Conservation (phyloP, 2,797 vertebrate species). For the Sebastes nivosus region DNA sequence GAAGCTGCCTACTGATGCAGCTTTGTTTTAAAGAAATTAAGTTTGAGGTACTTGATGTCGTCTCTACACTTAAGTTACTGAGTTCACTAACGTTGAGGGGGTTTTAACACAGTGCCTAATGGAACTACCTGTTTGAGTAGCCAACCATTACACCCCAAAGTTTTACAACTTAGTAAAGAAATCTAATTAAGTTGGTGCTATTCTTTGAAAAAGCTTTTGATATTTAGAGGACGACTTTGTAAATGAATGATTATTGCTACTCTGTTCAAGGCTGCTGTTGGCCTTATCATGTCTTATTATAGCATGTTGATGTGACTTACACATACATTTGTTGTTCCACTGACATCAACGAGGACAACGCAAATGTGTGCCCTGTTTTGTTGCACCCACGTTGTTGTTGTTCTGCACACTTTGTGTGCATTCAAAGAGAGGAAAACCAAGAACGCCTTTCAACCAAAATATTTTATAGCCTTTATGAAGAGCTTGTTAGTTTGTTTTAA, state of each 20-base stretch:
- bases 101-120: constrained; percentile 75
- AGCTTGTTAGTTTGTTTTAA: constrained; percentile 55
- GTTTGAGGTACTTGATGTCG: constrained; percentile 25
- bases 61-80: constrained; percentile 60
- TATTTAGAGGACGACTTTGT: constrained; percentile 31
- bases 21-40: constrained; percentile 36
- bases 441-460: constrained; percentile 69
- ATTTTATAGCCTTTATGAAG: constrained; percentile 53
- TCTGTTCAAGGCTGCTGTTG: constrained; percentile 41
- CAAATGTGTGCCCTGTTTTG: constrained; percentile 25
- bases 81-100: constrained; percentile 45
- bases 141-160: constrained; percentile 48
- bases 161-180: constrained; percentile 42
- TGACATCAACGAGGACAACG: not conserved
- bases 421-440: constrained; percentile 36
- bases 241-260: constrained; percentile 38
- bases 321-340: constrained; percentile 1
- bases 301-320: constrained; percentile 51
- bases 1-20: constrained; percentile 33
- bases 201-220: constrained; percentile 46
- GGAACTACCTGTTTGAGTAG: constrained; percentile 45
- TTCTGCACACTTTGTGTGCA: constrained; percentile 56
- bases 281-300: constrained; percentile 32
- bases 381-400: constrained; percentile 43
- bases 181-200: constrained; percentile 75